phyloP scores from a whole-genome alignment of 2,113 vertebrate genomes.

The Ophthalmolycus amberensis region DNA sequence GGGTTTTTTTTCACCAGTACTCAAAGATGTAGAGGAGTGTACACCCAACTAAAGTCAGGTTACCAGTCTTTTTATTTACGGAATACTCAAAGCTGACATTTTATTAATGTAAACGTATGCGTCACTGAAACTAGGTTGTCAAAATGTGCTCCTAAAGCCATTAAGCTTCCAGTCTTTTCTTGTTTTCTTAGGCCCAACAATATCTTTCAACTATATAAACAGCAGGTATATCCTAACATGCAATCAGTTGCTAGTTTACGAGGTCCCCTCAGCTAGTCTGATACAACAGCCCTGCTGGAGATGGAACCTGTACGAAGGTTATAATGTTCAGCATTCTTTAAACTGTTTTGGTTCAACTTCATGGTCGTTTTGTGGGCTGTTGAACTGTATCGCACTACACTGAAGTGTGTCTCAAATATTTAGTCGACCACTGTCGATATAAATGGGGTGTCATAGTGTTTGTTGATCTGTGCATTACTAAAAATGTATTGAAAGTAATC shows the following conservation, averaged over 20 bases:
- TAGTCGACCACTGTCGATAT: background rate
- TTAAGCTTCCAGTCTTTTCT: background rate
- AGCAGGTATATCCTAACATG: background rate
- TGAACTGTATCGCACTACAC: background rate
- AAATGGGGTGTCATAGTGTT: background rate
- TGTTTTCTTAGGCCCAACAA: background rate
- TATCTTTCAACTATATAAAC: background rate
- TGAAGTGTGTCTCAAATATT: background rate
- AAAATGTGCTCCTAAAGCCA: background rate
- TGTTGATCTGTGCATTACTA: background rate
- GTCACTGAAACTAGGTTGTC: background rate
- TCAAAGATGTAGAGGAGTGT: conserved; percentile 34
- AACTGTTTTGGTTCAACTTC: background rate
- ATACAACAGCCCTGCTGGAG: background rate
- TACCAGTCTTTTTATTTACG: conserved; percentile 15
- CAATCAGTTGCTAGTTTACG: background rate
- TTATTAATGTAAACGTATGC: background rate
- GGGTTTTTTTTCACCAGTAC: conserved; percentile 32
- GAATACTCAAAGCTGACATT: background rate
- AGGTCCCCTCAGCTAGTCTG: background rate
- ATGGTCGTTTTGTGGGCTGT: background rate
- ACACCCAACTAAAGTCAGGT: conserved; percentile 32
- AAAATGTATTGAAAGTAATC: background rate
- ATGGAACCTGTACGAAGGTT: background rate
- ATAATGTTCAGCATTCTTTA: conserved; percentile 1